phyloP scores from a whole-genome alignment of 2,888 invertebrate species.

The Eretmocerus hayati region DNA sequence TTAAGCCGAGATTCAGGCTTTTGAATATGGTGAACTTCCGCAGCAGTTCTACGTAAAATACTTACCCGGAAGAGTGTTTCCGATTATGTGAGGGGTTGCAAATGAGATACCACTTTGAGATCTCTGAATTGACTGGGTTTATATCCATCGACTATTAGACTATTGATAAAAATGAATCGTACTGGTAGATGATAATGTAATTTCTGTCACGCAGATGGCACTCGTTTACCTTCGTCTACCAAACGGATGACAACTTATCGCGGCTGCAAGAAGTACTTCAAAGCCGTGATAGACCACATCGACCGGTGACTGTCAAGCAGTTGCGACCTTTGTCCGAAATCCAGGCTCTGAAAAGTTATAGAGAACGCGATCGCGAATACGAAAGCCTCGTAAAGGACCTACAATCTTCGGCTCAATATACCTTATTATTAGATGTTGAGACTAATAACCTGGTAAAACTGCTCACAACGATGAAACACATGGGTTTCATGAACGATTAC shows the following conservation, averaged over 20 bases:
- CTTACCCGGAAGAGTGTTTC: too few species aligned
- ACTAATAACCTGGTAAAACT: conserved; percentile 12
- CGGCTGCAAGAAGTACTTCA: conserved; percentile 56
- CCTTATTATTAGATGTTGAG: conserved; percentile 15
- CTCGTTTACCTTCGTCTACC: conserved; percentile 71
- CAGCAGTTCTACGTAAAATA: too few species aligned
- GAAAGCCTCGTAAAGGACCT: conserved; percentile 17
- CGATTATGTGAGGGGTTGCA: too few species aligned
- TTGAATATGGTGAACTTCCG: too few species aligned
- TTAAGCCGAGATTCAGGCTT: too few species aligned
- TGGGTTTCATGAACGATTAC: conserved; percentile 17
- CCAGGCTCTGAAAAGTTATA: conserved; percentile 1
- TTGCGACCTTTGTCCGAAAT: conserved; percentile 5
- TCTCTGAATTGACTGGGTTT: too few species aligned
- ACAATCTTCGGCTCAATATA: conserved; percentile 6
- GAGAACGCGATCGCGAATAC: conserved; percentile 11
- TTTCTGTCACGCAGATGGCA: too few species aligned
- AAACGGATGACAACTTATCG: conserved; percentile 64
- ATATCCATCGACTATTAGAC: too few species aligned
- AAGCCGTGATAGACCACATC: conserved; percentile 38
- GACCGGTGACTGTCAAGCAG: conserved; percentile 38
- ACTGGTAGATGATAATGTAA: too few species aligned
- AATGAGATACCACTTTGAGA: too few species aligned
- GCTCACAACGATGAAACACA: conserved; percentile 11
- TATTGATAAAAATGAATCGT: too few species aligned